A percentile compares a stretch with the other conserved stretches of the same genome.
Evolutionary conservation across 1,140 invertebrate species (phyloP).

Genomic region (roundworm (Caenorhabditis elegans)): DNA sequence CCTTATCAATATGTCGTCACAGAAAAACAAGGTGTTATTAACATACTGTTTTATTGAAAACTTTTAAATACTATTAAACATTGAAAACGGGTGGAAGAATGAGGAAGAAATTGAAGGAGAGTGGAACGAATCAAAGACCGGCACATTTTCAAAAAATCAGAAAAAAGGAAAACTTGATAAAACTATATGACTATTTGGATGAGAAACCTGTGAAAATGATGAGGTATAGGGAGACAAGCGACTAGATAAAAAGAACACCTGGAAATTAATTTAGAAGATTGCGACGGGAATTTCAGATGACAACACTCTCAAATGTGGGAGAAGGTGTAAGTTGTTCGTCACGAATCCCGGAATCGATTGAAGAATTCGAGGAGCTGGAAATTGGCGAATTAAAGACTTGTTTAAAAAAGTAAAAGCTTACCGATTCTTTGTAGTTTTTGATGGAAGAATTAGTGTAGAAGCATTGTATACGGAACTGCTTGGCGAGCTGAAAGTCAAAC

Average conservation of each 20-base stretch:
- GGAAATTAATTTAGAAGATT: not conserved
- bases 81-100: not conserved
- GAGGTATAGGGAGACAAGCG: not conserved
- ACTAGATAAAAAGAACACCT: not conserved
- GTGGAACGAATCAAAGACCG: slow-evolving; percentile 19
- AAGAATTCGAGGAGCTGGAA: slow-evolving; percentile 20
- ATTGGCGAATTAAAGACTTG: not conserved
- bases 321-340: slow-evolving; percentile 12
- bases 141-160: not conserved
- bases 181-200: not conserved
- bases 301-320: slow-evolving; percentile 23
- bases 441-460: not conserved
- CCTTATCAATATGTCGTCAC: not conserved
- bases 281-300: not conserved
- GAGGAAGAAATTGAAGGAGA: not conserved
- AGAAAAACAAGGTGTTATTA: not conserved
- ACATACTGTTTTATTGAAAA: not conserved
- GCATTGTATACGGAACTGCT: slow-evolving; percentile 8
- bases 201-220: not conserved
- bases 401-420: not conserved
- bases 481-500: not conserved
- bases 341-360: slow-evolving; percentile 31
- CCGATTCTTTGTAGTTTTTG: slow-evolving; percentile 15
- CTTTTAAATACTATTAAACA: not conserved
- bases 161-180: not conserved